Base-by-base conservation (phyloP, 30 jellyfish, hydroid and myxozoan species). In the Aurelia sp. region DNA sequence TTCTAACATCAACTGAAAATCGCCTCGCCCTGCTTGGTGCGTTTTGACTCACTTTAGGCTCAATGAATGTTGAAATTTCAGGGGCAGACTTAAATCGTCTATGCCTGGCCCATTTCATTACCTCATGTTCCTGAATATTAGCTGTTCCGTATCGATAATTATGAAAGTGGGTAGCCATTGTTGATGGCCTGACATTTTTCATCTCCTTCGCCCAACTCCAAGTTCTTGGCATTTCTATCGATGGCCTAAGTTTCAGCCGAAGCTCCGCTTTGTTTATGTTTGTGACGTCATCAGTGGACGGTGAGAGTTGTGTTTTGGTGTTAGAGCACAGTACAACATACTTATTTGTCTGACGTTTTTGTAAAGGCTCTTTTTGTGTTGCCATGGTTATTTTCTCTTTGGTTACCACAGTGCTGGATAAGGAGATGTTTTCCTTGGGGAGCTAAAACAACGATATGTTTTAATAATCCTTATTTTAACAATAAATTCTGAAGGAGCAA, bases 81-180 rank as follows among this genome's bases (percentile, higher is more conserved):
- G 93, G 93, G 50, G 81, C 87, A 2, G 93, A 84, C 11, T 55
- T 59, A 41, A 61, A 84, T 18, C 87, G 37, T 71, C 86, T 72
- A 81, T 50, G 67, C 31, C 82, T 44, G 12, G 50, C 76, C 60
- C 17, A 17, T 11, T 48, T 47, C n/a, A 16, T 10, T 12, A 60
- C 58, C 60, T 40, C 63, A 11, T 48, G 62, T 22, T 47, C 62
- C 13, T 10, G 22, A 27, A 4, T 66, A 20, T 61, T 63, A 74
- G 69, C 21, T 20, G 82, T 18, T 17, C 87, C 93, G 33, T 84
- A 84, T 22, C 93, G 62, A 77, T 71, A 84, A 50, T 84, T 84
- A 33, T 63, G 66, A 57, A 27, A 62, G 12, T 64, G 62, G 5
- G 68, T 65, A 8, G 89, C 41, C 79, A 66, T 47, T 27, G 85